Percentiles rank a stretch among this genome's conserved stretches.
phyloP scores from a whole-genome alignment of 35 echinoderm and acorn worm genomes.

The Holothuria glaberrima region DNA sequence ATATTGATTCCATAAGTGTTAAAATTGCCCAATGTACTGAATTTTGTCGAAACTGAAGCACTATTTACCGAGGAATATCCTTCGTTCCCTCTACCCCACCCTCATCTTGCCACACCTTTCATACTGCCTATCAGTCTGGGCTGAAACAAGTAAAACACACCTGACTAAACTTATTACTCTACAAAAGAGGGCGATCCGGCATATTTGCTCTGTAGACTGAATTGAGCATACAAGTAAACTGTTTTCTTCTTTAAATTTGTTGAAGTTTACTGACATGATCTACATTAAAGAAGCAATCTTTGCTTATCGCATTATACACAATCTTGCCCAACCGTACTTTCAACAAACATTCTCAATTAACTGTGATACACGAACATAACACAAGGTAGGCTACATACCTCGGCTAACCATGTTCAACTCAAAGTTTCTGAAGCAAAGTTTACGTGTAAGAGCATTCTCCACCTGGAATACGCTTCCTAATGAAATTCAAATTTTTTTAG shows the following conservation, averaged over 20 bases:
- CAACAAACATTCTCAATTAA: no score
- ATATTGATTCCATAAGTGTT: constrained; percentile 7
- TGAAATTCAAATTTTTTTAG: no score
- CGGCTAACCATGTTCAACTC: no score
- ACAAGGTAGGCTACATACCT: no score
- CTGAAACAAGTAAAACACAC: background rate
- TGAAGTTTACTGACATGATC: constrained; percentile 1
- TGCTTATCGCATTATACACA: constrained; percentile 1
- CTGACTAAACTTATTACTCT: background rate
- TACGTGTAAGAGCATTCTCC: no score
- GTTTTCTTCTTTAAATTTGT: background rate
- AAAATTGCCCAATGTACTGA: background rate
- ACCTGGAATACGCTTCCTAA: no score
- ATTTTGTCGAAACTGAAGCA: background rate
- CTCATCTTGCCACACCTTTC: background rate
- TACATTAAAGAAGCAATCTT: background rate
- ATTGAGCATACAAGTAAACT: background rate
- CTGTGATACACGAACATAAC: no score
- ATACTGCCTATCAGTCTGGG: background rate
- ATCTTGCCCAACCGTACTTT: background rate
- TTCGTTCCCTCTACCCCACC: background rate
- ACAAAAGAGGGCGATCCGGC: background rate
- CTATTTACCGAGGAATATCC: constrained; percentile 13
- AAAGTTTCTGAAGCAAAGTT: no score
- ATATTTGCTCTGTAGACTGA: background rate